Conservation (phyloP, 2,113 vertebrate species). For the Carollia perspicillata region DNA sequence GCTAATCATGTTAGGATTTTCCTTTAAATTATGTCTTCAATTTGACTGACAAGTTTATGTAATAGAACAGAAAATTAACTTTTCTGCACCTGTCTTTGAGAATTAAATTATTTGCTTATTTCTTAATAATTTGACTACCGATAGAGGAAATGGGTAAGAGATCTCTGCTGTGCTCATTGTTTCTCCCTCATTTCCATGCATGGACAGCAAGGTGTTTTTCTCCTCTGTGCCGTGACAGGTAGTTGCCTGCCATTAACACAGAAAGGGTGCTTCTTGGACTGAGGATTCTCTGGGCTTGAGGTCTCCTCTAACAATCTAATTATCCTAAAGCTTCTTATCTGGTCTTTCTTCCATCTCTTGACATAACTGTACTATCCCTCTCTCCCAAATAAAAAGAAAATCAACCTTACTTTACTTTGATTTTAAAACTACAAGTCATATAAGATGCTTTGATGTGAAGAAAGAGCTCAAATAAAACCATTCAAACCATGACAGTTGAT, state of each 20-base stretch:
- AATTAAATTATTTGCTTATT: background rate
- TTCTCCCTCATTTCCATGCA: background rate
- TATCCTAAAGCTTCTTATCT: background rate
- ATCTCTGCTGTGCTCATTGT: background rate
- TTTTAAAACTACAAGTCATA: background rate
- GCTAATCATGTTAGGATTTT: background rate
- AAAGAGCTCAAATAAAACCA: background rate
- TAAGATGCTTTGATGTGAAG: background rate
- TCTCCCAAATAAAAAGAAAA: background rate
- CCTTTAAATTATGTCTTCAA: background rate
- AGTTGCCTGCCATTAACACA: background rate
- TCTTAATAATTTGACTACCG: background rate
- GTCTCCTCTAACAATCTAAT: background rate
- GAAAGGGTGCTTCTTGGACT: background rate
- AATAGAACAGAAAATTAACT: slow-evolving; percentile 7
- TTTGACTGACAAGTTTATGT: slow-evolving; percentile 7
- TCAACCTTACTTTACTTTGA: background rate
- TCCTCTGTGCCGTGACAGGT: background rate
- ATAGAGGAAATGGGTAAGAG: background rate
- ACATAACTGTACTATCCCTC: background rate
- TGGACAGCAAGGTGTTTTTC: background rate
- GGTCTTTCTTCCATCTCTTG: background rate
- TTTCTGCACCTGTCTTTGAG: background rate
- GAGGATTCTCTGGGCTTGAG: background rate
- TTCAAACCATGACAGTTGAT: background rate